Evolutionary conservation across 2,888 invertebrate genomes (phyloP), one percentile per base, ranked within the genome.

Genomic region (Brachynemurus nebulosus): DNA sequence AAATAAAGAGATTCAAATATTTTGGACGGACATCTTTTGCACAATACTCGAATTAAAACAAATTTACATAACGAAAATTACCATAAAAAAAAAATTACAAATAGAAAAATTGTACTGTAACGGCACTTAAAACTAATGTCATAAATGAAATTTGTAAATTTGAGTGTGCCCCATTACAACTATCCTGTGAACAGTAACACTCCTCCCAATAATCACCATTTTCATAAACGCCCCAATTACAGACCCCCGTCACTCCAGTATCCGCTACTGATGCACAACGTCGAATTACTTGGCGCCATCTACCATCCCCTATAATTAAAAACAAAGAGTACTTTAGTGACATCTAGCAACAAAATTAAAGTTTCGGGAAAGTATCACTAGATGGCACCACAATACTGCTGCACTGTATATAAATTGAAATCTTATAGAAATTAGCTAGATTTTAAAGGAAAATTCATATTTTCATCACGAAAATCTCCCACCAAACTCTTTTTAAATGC

Each of bases 141-240:
- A n/a, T n/a, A n/a, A n/a, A n/a, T 3, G 18, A 12, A 18, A 27
- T 40, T 6, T 14, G 12, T 14, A 40, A 12, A 40, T 40, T 40
- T 5, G 17, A n/a, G 25, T 23, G 16, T 17, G 18, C 17, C 6
- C 50, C 54, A 59, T 95, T 96, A 60, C 95, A 96, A 50, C 85
- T 83, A 58, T 96, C 92, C 46, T 80, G 74, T 0, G 90, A 83
- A 61, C 95, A 96, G 59, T 95, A 96, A 57, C 96, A 96, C 57
- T 93, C 91, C 61, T 96, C 93, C 88, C 90, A 92, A 61, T 93
- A 96, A 1, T 88, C 86, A 3, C 95, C 95, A 54, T 93, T 93
- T 51, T 88, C 85, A 54, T 88, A 80, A 44, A 96, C 88, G 14
- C 91, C 89, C 95, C 95, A 96, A 59, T 93, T 90, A 58, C 96